These are phyloP conservation scores for Nymphalis urticae DNA, from an alignment of 2,888 invertebrate species.

Conservation along the genomic window DNA sequence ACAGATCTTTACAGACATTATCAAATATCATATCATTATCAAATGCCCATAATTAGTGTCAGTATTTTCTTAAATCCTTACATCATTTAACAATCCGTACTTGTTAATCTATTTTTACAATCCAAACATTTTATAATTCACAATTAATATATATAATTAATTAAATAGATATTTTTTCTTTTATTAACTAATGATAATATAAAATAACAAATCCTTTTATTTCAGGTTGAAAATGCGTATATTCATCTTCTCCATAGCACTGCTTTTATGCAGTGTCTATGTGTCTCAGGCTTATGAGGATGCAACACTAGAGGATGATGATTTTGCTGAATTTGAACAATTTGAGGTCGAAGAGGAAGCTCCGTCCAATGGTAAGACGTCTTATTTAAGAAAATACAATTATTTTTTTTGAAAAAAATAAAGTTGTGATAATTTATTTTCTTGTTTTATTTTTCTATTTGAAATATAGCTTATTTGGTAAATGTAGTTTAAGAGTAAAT, in stretches of 20 bases:
- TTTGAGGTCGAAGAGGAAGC: conserved; percentile 86
- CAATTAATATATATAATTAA: neutral
- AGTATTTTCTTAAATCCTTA: no score
- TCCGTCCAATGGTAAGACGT: conserved; percentile 46
- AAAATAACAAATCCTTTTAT: conserved; percentile 4
- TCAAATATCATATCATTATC: no score
- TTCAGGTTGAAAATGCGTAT: conserved; percentile 57
- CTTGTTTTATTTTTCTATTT: no score
- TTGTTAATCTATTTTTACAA: no score
- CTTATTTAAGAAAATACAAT: neutral
- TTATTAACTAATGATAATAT: neutral
- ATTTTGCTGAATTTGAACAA: conserved; percentile 97
- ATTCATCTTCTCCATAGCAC: conserved; percentile 54
- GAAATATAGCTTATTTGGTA: no score
- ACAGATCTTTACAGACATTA: no score
- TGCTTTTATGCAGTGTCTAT: conserved; percentile 58
- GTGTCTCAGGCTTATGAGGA: conserved; percentile 69
- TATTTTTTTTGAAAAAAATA: no score
- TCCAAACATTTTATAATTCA: no score
- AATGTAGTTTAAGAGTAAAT: no score
- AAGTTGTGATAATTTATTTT: no score
- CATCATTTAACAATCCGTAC: no score
- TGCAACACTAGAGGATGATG: conserved; percentile 87
- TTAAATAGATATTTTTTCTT: neutral
- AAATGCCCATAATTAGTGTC: no score